Base-by-base conservation (phyloP, 2,888 invertebrate genomes). In the Oscheius onirici region DNA sequence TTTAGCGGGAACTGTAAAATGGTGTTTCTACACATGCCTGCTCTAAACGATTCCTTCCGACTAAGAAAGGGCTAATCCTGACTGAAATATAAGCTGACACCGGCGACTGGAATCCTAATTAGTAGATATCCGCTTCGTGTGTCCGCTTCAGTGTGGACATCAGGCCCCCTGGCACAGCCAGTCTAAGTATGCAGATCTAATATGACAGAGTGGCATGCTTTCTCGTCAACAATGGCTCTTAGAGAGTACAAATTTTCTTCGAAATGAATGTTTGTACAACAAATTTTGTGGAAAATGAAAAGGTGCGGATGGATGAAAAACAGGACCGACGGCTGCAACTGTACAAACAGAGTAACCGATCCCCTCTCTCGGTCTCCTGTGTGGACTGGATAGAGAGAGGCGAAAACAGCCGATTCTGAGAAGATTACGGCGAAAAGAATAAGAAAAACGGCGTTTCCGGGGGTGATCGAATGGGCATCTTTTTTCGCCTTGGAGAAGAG, bases 301-400 rank as follows among this genome's bases (percentile, higher is more conserved):
- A 24, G 22, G 22, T 17, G 49, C 49, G 22, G 20, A 49, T 20
- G 22, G 49, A 22, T 49, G 49, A 24, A 20, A 46, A n/a, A 20
- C 63, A 26, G 63, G 63, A 46, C 63, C 63, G 46, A 22, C 49
- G 10, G 17, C 49, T 22, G 49, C 63, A 49, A 26, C 63, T 63
- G 63, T 15, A 46, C 63, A 63, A 63, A 60, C 46, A 57, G 46
- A 63, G 63, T 63, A 63, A 63, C 46, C 49, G 63, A 63, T 46
- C 63, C 63, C 26, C 34, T 34, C 34, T 34, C 34, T 34, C 34
- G 34, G 34, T 34, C 34, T 34, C 34, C 34, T 34, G 34, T 34
- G 34, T 34, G 34, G 34, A 34, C 34, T 34, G 41, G 20, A 11
- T 24, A 15, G 46, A 46, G 46, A 46, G 46, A 20, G 46, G 20